A percentile compares a stretch with the other conserved stretches of the same genome.
phyloP scores from a whole-genome alignment of 2,113 vertebrate genomes.

The Tyrannus savana region DNA sequence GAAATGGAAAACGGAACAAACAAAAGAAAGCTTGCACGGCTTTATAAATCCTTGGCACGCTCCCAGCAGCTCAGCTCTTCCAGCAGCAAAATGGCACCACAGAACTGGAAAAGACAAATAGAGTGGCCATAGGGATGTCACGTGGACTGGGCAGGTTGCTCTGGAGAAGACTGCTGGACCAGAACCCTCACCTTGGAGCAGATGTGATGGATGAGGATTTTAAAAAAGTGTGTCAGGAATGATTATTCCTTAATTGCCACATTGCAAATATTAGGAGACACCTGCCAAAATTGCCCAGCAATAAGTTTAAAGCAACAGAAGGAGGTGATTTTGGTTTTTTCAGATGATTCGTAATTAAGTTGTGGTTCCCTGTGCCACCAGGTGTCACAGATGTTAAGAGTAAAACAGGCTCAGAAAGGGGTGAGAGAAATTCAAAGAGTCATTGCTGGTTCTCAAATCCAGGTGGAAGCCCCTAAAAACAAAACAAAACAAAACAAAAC shows the following conservation, averaged over 20 bases:
- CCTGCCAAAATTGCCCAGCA: background rate
- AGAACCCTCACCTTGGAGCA: background rate
- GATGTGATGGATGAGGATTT: background rate
- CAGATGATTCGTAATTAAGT: background rate
- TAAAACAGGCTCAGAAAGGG: background rate
- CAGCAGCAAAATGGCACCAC: background rate
- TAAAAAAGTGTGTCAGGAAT: background rate
- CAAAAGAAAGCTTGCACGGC: background rate
- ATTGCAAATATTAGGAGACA: background rate
- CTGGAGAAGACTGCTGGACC: background rate
- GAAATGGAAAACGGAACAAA: background rate
- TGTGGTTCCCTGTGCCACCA: background rate
- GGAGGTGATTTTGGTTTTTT: background rate
- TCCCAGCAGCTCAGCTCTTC: background rate
- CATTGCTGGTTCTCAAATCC: background rate
- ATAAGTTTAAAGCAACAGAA: background rate
- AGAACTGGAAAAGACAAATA: background rate
- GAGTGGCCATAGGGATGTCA: fast-evolving
- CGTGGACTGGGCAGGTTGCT: fast-evolving
- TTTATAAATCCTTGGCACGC: background rate
- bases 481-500: no score
- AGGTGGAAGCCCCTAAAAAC: background rate
- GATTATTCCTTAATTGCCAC: background rate
- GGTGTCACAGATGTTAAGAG: background rate
- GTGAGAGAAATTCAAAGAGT: background rate